Base-by-base conservation (phyloP, 2,113 vertebrate species). In the Amia ocellicauda region DNA sequence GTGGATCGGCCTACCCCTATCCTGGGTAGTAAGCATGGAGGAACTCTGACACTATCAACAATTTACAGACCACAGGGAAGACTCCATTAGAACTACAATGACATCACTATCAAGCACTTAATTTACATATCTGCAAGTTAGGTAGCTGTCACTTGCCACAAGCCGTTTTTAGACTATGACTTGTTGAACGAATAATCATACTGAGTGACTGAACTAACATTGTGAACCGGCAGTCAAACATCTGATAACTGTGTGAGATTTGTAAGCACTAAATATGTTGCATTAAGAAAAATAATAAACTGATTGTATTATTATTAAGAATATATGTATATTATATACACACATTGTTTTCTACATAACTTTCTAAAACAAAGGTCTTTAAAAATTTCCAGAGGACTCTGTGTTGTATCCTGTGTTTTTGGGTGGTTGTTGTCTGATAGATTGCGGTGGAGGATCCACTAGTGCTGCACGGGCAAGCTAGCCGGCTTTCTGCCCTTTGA, bases 21-120 rank as follows among this genome's bases (percentile, higher is more conserved):
- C n/a, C n/a, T n/a, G n/a, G n/a, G n/a, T n/a, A n/a, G n/a, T n/a
- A n/a, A n/a, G n/a, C n/a, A n/a, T n/a, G n/a, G n/a, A n/a, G n/a
- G n/a, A n/a, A n/a, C n/a, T n/a, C n/a, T n/a, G n/a, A n/a, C n/a
- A n/a, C n/a, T n/a, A n/a, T n/a, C n/a, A n/a, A n/a, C n/a, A n/a
- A n/a, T n/a, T n/a, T n/a, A n/a, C n/a, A n/a, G n/a, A n/a, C n/a
- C n/a, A n/a, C n/a, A n/a, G n/a, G n/a, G n/a, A n/a, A n/a, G n/a
- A n/a, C n/a, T n/a, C n/a, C n/a, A n/a, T n/a, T 73, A 63, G 64
- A 74, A 74, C 67, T 69, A 74, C 69, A 74, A 70, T 70, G 67
- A 63, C 64, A 58, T 67, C 61, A 26, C 64, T 47, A 28, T 65
- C 56, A 64, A 70, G 58, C 61, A 74, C 28, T 58, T 49, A 67